Conservation (phyloP, 64 coral and sea anemone genomes). For the Platygyra sinensis region DNA sequence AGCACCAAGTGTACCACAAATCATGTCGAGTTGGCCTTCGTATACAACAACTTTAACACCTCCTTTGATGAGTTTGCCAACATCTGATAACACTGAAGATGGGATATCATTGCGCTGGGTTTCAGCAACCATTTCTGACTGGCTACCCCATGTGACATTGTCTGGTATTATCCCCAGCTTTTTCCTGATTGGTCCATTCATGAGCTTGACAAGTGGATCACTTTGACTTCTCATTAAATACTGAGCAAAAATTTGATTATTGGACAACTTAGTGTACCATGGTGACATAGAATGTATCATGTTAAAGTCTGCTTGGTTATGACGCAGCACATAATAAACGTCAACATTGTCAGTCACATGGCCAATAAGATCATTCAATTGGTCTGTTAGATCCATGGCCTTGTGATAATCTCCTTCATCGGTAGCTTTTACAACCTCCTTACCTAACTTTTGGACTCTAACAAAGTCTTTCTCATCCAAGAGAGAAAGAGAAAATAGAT, state of each 20-base stretch:
- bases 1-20: conserved; percentile 80
- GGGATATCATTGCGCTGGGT: conserved; percentile 80
- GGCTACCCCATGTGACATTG: conserved; percentile 84
- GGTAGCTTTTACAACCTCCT: conserved; percentile 58
- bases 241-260: conserved; percentile 56
- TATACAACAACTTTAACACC: conserved; percentile 82
- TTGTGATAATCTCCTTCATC: conserved; percentile 49
- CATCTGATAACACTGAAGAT: conserved; percentile 81
- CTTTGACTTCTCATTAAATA: conserved; percentile 60
- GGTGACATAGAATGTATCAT: background rate
- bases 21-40: conserved; percentile 95
- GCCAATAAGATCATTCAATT: conserved; percentile 57
- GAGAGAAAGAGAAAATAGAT: conserved; percentile 84
- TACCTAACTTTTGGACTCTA: conserved; percentile 46
- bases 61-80: conserved; percentile 62
- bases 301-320: conserved; percentile 52
- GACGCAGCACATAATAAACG: conserved; percentile 86
- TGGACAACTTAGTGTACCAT: background rate
- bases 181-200: conserved; percentile 99
- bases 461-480: conserved; percentile 67
- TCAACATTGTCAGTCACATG: conserved; percentile 85
- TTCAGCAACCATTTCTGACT: conserved; percentile 61
- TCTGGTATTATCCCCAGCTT: conserved; percentile 95
- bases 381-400: conserved; percentile 63
- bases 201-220: conserved; percentile 61